A percentile compares a stretch with the other conserved stretches of the same genome.
phyloP scores from a whole-genome alignment of 2,113 vertebrate genomes.

The Monopterus albus region DNA sequence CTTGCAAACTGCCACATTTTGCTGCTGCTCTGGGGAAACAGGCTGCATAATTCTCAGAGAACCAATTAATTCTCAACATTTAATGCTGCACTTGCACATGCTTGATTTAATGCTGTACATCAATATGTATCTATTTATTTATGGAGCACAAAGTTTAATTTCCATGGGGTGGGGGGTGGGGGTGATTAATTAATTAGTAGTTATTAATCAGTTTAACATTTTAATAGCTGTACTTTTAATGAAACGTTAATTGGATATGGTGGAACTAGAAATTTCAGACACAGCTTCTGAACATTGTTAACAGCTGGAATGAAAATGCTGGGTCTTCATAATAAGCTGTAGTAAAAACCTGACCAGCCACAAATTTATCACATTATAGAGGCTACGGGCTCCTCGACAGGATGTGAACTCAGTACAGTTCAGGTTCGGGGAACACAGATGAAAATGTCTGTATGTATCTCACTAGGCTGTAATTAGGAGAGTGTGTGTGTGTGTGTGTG shows the following conservation, averaged over 20 bases:
- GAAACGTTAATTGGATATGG: constrained; percentile 22
- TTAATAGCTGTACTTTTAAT: constrained; percentile 51
- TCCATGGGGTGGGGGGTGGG: background rate
- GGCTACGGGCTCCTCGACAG: background rate
- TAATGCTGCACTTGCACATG: background rate
- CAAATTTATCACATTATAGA: background rate
- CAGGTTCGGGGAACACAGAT: background rate
- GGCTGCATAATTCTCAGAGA: constrained; percentile 41
- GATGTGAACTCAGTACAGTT: background rate
- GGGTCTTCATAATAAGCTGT: background rate
- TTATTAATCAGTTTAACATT: constrained; percentile 63
- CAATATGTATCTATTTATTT: constrained; percentile 44
- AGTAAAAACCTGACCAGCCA: background rate
- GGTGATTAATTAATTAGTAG: constrained; percentile 61
- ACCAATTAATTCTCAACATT: constrained; percentile 34
- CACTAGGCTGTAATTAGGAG: background rate
- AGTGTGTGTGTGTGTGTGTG: constrained; percentile 2
- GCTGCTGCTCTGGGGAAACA: constrained; percentile 18
- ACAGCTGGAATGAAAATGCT: background rate
- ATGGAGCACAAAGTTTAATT: constrained; percentile 46
- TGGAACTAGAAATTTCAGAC: background rate
- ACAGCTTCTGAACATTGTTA: background rate
- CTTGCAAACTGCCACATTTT: constrained; percentile 46
- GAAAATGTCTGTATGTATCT: background rate
- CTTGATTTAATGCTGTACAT: constrained; percentile 17